Evolutionary conservation across 2,888 invertebrate genomes (phyloP).

Genomic region (Chrysomela aeneicollis): DNA sequence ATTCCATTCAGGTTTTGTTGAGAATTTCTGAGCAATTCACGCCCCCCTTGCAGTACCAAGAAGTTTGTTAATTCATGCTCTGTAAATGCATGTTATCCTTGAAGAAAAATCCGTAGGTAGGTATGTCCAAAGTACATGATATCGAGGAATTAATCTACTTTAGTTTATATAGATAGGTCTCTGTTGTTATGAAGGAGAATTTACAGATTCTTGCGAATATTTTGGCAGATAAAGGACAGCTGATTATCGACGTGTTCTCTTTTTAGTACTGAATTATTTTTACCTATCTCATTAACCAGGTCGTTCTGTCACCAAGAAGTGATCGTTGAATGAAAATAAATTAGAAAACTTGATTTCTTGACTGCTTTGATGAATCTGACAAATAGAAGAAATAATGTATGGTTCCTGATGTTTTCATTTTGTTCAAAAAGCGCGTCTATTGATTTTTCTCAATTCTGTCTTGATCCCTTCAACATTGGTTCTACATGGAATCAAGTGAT

Average conservation of each 20-base stretch:
- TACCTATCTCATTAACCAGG: constrained; percentile 25
- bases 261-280: constrained; percentile 43
- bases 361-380: no score
- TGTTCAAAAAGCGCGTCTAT: no score
- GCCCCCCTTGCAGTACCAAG: constrained; percentile 12
- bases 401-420: no score
- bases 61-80: constrained; percentile 57
- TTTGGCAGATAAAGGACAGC: constrained; percentile 37
- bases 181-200: constrained; percentile 39
- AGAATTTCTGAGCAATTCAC: neutral
- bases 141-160: constrained; percentile 42
- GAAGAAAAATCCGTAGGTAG: constrained; percentile 56
- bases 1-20: neutral
- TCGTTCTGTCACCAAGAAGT: constrained; percentile 21
- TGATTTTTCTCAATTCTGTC: no score
- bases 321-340: neutral
- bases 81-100: constrained; percentile 60
- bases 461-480: no score
- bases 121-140: constrained; percentile 59
- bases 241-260: constrained; percentile 39
- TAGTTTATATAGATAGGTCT: constrained; percentile 44
- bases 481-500: no score
- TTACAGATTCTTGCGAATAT: constrained; percentile 40
- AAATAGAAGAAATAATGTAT: no score
- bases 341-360: no score